phyloP scores from a whole-genome alignment of 2,888 invertebrate species.

The Limnephilus rhombicus region DNA sequence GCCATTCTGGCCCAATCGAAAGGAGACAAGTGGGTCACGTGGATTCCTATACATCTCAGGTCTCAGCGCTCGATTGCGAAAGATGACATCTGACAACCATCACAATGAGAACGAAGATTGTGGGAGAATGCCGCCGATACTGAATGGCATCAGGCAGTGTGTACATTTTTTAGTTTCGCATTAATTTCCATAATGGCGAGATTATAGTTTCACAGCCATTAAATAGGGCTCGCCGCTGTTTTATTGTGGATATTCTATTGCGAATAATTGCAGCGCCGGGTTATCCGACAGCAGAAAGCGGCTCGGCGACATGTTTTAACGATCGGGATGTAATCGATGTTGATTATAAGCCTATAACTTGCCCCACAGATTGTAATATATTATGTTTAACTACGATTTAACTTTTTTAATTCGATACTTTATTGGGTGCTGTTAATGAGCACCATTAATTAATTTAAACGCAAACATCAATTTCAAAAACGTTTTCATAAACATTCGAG shows the following conservation, averaged over 20 bases:
- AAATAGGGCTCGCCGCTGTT: conserved; percentile 39
- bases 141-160: conserved; percentile 24
- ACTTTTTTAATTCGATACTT: neutral
- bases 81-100: conserved; percentile 61
- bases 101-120: conserved; percentile 53
- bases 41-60: conserved; percentile 36
- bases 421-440: neutral
- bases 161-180: conserved; percentile 34
- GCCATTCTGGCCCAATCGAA: neutral
- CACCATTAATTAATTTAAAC: neutral
- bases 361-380: neutral
- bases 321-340: conserved; percentile 15
- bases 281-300: conserved; percentile 27
- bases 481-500: neutral
- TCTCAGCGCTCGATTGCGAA: conserved; percentile 55
- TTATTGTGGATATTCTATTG: conserved; percentile 39
- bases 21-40: conserved; percentile 46
- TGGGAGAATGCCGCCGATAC: conserved; percentile 58
- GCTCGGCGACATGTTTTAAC: conserved; percentile 24
- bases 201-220: conserved; percentile 28
- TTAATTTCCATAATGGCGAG: conserved; percentile 32
- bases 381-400: neutral
- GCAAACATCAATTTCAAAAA: neutral
- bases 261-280: conserved; percentile 29
- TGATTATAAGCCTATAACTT: conserved; percentile 25